A percentile compares a stretch with the other conserved stretches of the same genome.
Evolutionary conservation across 2,113 vertebrate species (phyloP).

Genomic region (Platanista minor): DNA sequence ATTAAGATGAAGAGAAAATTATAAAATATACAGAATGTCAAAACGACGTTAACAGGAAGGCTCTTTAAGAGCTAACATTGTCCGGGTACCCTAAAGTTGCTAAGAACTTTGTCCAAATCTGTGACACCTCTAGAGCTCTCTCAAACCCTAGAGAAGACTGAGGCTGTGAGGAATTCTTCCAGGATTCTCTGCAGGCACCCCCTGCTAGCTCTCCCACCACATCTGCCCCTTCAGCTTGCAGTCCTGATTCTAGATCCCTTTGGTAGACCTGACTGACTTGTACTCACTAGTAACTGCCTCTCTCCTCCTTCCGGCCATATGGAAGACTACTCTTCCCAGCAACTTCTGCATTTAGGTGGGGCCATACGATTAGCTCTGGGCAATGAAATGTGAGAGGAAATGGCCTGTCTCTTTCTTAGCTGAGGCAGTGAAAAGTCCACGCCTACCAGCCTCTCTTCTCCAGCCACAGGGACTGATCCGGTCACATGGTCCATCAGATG

Average conservation of each 20-base stretch:
- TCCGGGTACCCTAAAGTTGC: neutral
- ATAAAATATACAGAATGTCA: neutral
- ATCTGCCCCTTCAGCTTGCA: neutral
- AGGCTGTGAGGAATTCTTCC: neutral
- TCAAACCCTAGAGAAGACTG: neutral
- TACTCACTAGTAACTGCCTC: neutral
- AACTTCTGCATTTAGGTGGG: neutral
- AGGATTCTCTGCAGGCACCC: neutral
- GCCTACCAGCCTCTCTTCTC: neutral
- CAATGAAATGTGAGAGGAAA: neutral
- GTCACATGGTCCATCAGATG: neutral
- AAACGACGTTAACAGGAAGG: neutral
- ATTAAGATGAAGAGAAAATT: neutral
- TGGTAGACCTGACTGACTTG: neutral
- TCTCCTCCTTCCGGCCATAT: neutral
- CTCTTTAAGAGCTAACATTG: neutral
- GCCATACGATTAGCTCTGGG: neutral
- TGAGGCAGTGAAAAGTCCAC: neutral
- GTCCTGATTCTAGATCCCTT: neutral
- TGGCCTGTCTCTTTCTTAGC: neutral
- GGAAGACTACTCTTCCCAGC: neutral
- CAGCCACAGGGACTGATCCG: neutral
- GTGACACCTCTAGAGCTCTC: neutral
- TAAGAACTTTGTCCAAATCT: neutral
- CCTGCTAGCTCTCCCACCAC: neutral